phyloP scores from a whole-genome alignment of 2,888 invertebrate genomes.

The Erannis defoliaria region DNA sequence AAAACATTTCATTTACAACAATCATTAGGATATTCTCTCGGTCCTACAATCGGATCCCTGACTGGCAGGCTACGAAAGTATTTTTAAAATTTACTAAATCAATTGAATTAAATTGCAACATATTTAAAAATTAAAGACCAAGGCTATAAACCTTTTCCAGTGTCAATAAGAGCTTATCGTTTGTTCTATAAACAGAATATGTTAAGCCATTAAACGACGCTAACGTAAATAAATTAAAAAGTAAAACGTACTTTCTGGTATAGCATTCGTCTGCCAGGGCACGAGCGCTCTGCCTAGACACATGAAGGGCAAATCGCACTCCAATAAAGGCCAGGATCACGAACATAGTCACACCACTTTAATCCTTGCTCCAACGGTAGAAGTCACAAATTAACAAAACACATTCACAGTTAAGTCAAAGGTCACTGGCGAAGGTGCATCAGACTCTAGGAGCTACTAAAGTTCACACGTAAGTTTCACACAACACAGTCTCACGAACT shows the following conservation, averaged over 20 bases:
- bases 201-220: not conserved
- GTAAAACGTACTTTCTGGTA: constrained; percentile 77
- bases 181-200: not conserved
- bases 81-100: no score
- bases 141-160: no score
- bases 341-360: constrained; percentile 71
- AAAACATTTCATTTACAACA: no score
- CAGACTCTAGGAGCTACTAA: not conserved
- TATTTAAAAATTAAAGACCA: no score
- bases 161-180: not conserved
- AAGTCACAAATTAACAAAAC: constrained; percentile 28
- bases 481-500: not conserved
- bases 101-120: no score
- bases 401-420: constrained; percentile 28
- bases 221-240: constrained; percentile 29
- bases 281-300: constrained; percentile 78
- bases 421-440: constrained; percentile 22
- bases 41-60: no score
- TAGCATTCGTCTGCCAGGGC: constrained; percentile 83
- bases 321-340: constrained; percentile 82
- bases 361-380: constrained; percentile 35
- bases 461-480: constrained; percentile 20
- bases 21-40: no score
- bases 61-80: no score
- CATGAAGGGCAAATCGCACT: constrained; percentile 78